Conservation (phyloP, 1,140 invertebrate species). For the Drosophila gunungcola region DNA sequence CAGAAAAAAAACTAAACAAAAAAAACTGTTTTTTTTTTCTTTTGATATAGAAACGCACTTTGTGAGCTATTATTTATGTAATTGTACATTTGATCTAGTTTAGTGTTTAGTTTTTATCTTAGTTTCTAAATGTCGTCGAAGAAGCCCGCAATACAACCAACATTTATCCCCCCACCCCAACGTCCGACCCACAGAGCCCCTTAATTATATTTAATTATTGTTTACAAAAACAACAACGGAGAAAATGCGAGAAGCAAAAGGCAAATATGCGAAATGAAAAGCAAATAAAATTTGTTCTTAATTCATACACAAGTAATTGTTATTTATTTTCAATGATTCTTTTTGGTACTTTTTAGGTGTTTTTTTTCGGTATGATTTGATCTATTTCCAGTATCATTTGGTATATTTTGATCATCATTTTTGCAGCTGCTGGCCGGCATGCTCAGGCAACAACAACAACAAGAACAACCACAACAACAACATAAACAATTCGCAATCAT, state of each 20-base stretch:
- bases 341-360: conserved; percentile 4
- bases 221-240: conserved; percentile 38
- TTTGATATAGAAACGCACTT: conserved; percentile 50
- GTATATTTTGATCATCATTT: conserved; percentile 5
- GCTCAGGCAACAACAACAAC: conserved; percentile 31
- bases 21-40: conserved; percentile 56
- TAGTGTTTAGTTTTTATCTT: conserved; percentile 78
- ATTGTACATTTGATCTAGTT: conserved; percentile 68
- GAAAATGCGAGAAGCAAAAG: conserved; percentile 31
- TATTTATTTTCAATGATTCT: conserved; percentile 31
- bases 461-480: conserved; percentile 25
- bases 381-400: background rate
- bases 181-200: conserved; percentile 31
- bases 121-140: conserved; percentile 74
- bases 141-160: conserved; percentile 42
- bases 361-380: background rate
- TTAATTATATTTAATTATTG: conserved; percentile 60
- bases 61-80: conserved; percentile 68
- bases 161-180: background rate
- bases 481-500: conserved; percentile 43
- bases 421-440: conserved; percentile 42
- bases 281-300: conserved; percentile 73
- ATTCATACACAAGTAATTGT: conserved; percentile 40
- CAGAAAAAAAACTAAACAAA: conserved; percentile 55
- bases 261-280: conserved; percentile 41